Evolutionary conservation across 1,140 invertebrate species (phyloP).

Genomic region (Drosophila sucinea): DNA sequence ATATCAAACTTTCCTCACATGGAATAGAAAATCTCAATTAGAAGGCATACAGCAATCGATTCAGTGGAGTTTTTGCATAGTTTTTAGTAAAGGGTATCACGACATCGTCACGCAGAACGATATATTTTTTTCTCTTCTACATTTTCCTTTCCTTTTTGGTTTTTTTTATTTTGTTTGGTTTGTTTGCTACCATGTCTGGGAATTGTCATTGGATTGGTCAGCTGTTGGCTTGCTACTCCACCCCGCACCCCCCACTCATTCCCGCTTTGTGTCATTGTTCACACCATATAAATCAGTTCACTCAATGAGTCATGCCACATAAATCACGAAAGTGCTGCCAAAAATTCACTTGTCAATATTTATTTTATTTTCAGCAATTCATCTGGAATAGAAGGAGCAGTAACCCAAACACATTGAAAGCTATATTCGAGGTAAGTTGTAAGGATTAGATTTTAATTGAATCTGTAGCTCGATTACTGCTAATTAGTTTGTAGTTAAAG

Average conservation of each 20-base stretch:
- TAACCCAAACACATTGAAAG: background rate
- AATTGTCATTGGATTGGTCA: conserved; percentile 60
- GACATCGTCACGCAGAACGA: no score
- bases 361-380: conserved; percentile 68
- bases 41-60: no score
- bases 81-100: no score
- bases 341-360: conserved; percentile 72
- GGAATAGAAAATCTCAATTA: background rate
- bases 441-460: no score
- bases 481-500: no score
- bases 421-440: no score
- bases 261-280: conserved; percentile 3
- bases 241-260: background rate
- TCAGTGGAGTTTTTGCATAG: no score
- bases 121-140: background rate
- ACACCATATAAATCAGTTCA: conserved; percentile 33
- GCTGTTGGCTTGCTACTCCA: background rate
- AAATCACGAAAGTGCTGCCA: conserved; percentile 62
- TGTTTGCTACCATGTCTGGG: conserved; percentile 64
- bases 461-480: no score
- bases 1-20: background rate
- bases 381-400: conserved; percentile 44
- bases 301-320: conserved; percentile 69
- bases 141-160: conserved; percentile 17
- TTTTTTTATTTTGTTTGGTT: conserved; percentile 48